Conservation (phyloP, 2,113 vertebrate genomes). For the Oncorhynchus nerka region DNA sequence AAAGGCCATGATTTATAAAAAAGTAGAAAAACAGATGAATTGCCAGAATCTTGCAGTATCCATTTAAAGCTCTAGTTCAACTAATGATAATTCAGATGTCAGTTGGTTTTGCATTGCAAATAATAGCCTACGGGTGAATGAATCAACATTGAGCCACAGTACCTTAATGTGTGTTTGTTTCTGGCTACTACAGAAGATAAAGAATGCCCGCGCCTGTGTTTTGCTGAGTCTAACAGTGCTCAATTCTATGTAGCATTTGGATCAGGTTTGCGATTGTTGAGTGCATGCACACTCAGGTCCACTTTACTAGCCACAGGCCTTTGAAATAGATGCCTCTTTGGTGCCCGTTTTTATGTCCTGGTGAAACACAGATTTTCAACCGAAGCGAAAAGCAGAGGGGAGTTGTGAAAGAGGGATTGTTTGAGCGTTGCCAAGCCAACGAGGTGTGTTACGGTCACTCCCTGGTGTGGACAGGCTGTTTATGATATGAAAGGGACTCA, state of each 20-base stretch:
- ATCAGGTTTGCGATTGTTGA: background rate
- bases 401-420: conserved; percentile 37
- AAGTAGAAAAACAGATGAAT: too few relatives aligned
- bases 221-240: too few relatives aligned
- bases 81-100: too few relatives aligned
- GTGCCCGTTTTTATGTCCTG: conserved; percentile 27
- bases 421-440: conserved; percentile 28
- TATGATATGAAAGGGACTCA: conserved; percentile 43
- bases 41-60: too few relatives aligned
- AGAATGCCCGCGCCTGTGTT: too few relatives aligned
- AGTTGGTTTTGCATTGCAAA: too few relatives aligned
- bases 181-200: too few relatives aligned
- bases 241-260: background rate
- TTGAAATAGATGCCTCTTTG: background rate
- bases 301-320: background rate
- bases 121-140: too few relatives aligned
- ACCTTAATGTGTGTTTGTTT: too few relatives aligned
- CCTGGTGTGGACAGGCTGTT: conserved; percentile 31
- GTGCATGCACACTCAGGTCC: background rate
- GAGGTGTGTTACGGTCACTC: conserved; percentile 5
- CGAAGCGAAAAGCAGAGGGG: conserved; percentile 21
- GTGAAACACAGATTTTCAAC: conserved; percentile 14
- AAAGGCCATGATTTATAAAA: background rate
- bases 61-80: too few relatives aligned
- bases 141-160: too few relatives aligned